Conservation (phyloP, 2,113 vertebrate species). For the Opisthocomus hoazin region DNA sequence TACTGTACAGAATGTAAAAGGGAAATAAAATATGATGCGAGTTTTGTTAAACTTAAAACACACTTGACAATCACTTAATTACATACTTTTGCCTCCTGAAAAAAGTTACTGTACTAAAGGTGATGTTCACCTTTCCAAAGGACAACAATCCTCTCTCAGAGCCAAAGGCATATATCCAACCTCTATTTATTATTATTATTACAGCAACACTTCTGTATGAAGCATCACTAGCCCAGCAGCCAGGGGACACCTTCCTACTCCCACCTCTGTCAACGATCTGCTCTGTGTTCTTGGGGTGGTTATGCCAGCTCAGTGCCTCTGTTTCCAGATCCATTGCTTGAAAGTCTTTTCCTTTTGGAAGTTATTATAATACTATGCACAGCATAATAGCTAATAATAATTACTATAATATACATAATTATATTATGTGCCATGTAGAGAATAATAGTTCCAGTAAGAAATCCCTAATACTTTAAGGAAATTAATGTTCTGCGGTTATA, state of each 20-base stretch:
- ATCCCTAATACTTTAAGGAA: conserved; percentile 24
- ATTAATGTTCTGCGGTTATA: conserved; percentile 22
- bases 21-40: conserved; percentile 54
- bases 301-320: neutral
- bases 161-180: neutral
- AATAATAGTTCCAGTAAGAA: conserved; percentile 2
- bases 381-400: conserved; percentile 50
- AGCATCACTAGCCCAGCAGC: neutral
- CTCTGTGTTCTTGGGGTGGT: neutral
- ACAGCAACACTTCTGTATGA: neutral
- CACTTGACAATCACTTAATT: conserved; percentile 66
- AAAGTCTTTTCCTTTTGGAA: neutral
- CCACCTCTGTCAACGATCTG: neutral
- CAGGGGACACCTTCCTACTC: neutral
- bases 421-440: neutral
- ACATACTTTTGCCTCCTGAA: conserved; percentile 26
- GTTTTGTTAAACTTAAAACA: conserved; percentile 68
- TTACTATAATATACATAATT: conserved; percentile 49
- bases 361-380: neutral
- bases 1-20: conserved; percentile 53
- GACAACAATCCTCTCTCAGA: conserved; percentile 7
- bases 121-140: conserved; percentile 47
- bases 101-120: conserved; percentile 29
- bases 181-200: conserved; percentile 23
- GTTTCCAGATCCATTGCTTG: neutral